Base-by-base conservation (phyloP, 2,113 vertebrate species). In the Clarias gariepinus region DNA sequence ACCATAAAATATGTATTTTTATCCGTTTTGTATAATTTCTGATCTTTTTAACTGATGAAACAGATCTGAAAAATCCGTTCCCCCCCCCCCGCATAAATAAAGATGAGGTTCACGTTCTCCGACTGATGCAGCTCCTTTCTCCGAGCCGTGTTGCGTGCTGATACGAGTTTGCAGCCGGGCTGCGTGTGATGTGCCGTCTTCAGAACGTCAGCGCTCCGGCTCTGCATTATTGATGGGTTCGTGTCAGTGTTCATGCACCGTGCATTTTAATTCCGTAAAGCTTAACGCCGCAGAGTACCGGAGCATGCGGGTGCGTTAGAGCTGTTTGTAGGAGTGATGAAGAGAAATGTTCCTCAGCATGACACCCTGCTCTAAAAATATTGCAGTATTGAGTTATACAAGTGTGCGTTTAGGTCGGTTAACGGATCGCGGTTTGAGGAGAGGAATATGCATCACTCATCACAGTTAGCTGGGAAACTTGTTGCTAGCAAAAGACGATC, bases 111-210 rank as follows among this genome's bases (percentile, higher is more conserved):
- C 10, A 15, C 57, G 33, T 80, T n/a, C 10, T 28, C 13, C 36
- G 36, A 74, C 63, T 47, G 30, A 71, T 87, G 69, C 76, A 21
- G 76, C 68, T 16, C 58, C 69, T 81, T 33, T 71, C 47, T 63
- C 25, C 55, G 21, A 57, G 77, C 5, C 30, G 10, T 25, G 60
- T 12, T 66, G 76, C 23, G 84, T 63, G 84, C 84, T 6, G 84
- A 57, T 85, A 30, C 36, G 79, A 73, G 68, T 52, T 86, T 81
- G 78, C 74, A 81, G 63, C 52, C 69, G 36, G 12, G 13, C 36
- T 30, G 41, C 4, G 79, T 87, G 63, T 87, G 57, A 82, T 74
- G 21, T 23, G 23, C 84, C 53, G 86, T 89, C 91, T 87, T 91
- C 85, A 90, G 84, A 80, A 84, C 69, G 81, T 83, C 79, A 87